A percentile compares a stretch with the other conserved stretches of the same genome.
Conservation (phyloP, 2,888 invertebrate species). For the Lasioglossum villosulum region DNA sequence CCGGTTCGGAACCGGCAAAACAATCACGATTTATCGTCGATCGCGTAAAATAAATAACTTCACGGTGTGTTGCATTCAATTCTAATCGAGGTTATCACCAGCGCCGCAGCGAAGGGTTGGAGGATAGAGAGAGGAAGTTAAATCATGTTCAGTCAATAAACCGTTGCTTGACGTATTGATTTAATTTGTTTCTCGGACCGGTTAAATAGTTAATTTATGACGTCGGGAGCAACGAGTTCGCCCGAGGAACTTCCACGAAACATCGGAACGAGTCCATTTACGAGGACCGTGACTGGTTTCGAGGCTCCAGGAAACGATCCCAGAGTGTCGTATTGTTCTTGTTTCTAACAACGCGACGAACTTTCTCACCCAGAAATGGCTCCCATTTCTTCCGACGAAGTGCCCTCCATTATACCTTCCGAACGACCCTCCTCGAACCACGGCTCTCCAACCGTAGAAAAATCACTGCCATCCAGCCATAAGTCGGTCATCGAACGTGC, state of each 20-base stretch:
- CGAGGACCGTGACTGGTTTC: background rate
- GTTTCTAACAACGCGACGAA: slow-evolving; percentile 21
- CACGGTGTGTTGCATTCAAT: slow-evolving; percentile 12
- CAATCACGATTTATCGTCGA: background rate
- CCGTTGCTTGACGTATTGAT: slow-evolving; percentile 30
- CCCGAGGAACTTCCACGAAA: background rate
- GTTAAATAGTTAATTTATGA: slow-evolving; percentile 42
- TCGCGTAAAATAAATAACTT: slow-evolving; percentile 12
- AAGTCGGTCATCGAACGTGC: slow-evolving; percentile 27
- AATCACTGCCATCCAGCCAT: slow-evolving; percentile 25
- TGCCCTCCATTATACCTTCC: background rate
- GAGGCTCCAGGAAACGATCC: slow-evolving; percentile 13
- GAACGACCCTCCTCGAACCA: background rate
- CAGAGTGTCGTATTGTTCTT: slow-evolving; percentile 7
- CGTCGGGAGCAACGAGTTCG: slow-evolving; percentile 5
- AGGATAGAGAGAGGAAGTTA: slow-evolving; percentile 11
- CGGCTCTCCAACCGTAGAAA: background rate
- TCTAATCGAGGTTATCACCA: slow-evolving; percentile 28
- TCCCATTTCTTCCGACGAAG: slow-evolving; percentile 8
- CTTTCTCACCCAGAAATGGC: slow-evolving; percentile 4
- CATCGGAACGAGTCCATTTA: slow-evolving; percentile 34
- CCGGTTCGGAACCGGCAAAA: background rate
- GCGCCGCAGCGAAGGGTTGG: background rate
- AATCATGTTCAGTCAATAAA: slow-evolving; percentile 40
- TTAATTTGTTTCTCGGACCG: slow-evolving; percentile 28